These are phyloP conservation scores for Hypotaenidia okinawae DNA, from an alignment of 2,797 vertebrate genomes.

Conservation along the genomic window DNA sequence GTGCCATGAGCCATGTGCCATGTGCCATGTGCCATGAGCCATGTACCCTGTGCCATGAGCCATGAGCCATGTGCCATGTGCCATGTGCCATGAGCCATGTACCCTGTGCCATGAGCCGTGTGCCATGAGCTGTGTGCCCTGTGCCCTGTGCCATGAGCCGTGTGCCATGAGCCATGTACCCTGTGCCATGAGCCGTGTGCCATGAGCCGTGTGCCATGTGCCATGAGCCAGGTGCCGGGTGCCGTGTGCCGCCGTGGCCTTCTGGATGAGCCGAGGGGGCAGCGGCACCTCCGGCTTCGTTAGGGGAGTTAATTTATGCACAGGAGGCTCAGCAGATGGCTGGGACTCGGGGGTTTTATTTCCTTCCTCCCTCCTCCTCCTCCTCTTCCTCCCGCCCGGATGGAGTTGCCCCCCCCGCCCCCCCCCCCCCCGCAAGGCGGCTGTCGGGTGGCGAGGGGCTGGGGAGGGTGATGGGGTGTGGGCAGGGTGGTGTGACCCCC, in stretches of 20 bases:
- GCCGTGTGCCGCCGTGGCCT: not conserved
- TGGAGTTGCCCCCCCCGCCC: not conserved
- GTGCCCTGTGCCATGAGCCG: too few relatives aligned
- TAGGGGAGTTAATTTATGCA: not conserved
- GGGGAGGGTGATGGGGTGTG: not conserved
- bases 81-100: too few relatives aligned
- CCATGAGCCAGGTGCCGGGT: not conserved
- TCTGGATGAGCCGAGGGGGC: not conserved
- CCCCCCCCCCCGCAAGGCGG: not conserved
- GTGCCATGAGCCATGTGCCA: too few relatives aligned
- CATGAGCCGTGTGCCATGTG: too few relatives aligned
- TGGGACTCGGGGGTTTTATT: not conserved
- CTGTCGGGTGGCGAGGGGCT: not conserved
- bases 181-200: too few relatives aligned
- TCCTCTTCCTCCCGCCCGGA: not conserved
- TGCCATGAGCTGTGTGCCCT: too few relatives aligned
- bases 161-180: too few relatives aligned
- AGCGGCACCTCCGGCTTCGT: not conserved
- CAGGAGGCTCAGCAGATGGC: conserved; percentile 20
- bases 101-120: too few relatives aligned
- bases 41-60: too few relatives aligned
- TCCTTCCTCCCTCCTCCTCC: not conserved
- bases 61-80: too few relatives aligned
- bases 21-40: too few relatives aligned
- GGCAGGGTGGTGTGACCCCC: not conserved